Conservation (phyloP, 64 coral and sea anemone genomes). For the Platygyra sinensis region DNA sequence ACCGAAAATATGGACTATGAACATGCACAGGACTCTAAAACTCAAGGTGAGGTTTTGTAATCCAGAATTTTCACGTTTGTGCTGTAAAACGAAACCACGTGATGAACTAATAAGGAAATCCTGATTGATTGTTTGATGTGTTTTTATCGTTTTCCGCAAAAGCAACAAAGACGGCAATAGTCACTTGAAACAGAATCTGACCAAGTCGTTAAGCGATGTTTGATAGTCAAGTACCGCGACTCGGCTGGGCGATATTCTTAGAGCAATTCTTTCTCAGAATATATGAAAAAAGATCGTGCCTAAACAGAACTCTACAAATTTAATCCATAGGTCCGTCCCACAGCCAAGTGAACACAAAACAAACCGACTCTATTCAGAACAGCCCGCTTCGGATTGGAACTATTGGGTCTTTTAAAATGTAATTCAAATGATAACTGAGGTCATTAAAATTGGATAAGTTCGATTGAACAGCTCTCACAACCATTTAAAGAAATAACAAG, state of each 20-base stretch:
- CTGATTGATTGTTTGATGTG: not conserved
- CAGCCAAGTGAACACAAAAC: not conserved
- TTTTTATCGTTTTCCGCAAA: conserved; percentile 4
- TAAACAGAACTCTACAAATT: not conserved
- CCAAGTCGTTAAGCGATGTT: not conserved
- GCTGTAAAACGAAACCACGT: not conserved
- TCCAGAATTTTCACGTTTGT: no score
- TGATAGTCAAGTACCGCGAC: not conserved
- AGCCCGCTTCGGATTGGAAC: not conserved
- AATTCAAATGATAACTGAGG: not conserved
- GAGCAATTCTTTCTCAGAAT: not conserved
- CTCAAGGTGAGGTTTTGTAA: no score
- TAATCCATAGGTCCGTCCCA: not conserved
- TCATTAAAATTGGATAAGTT: conserved; percentile 33
- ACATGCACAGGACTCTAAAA: no score
- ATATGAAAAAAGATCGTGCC: not conserved
- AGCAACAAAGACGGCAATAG: not conserved
- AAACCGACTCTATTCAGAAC: not conserved
- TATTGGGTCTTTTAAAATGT: not conserved
- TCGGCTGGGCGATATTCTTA: not conserved
- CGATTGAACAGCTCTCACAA: conserved; percentile 24
- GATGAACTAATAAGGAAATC: not conserved
- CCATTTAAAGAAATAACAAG: conserved; percentile 20
- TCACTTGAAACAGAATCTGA: not conserved
- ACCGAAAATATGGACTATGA: no score